Evolutionary conservation across 2,113 vertebrate genomes (phyloP).

Genomic region (Pelobates fuscus): DNA sequence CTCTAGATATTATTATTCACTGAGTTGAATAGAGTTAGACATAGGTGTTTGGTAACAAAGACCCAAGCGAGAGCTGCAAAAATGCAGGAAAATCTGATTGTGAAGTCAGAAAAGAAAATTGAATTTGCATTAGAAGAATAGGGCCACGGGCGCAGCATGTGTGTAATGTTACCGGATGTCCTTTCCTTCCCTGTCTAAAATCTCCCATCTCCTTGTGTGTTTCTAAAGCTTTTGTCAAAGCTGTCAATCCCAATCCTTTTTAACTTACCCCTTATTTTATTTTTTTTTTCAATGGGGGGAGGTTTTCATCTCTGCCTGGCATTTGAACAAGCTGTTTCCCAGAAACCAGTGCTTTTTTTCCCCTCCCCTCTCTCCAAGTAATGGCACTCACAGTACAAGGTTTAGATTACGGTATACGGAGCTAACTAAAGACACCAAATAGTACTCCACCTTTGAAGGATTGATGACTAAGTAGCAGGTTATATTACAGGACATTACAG

Average conservation of each 20-base stretch:
- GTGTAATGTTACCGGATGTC: conserved; percentile 40
- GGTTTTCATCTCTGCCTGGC: conserved; percentile 33
- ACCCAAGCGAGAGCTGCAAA: conserved; percentile 6
- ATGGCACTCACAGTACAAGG: conserved; percentile 49
- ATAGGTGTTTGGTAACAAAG: conserved; percentile 20
- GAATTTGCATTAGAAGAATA: conserved; percentile 57
- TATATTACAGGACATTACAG: not conserved
- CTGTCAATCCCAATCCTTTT: conserved; percentile 30
- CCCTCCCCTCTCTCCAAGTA: conserved; percentile 31
- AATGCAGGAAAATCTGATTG: conserved; percentile 8
- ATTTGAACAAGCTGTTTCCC: conserved; percentile 53
- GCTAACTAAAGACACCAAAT: not conserved
- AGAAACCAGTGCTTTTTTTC: conserved; percentile 41
- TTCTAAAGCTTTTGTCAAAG: conserved; percentile 44
- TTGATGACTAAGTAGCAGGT: not conserved
- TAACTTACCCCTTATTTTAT: conserved; percentile 31
- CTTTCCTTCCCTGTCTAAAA: conserved; percentile 48
- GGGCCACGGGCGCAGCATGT: conserved; percentile 51
- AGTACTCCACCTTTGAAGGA: not conserved
- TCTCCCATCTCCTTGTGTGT: conserved; percentile 35
- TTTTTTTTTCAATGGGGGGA: conserved; percentile 25
- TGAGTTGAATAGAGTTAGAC: conserved; percentile 45
- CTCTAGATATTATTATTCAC: conserved; percentile 54
- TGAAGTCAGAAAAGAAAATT: conserved; percentile 52
- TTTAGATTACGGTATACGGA: conserved; percentile 38